A percentile compares a stretch with the other conserved stretches of the same genome.
Conservation (phyloP, 2,797 vertebrate genomes). For the Gobio occitaniae region DNA sequence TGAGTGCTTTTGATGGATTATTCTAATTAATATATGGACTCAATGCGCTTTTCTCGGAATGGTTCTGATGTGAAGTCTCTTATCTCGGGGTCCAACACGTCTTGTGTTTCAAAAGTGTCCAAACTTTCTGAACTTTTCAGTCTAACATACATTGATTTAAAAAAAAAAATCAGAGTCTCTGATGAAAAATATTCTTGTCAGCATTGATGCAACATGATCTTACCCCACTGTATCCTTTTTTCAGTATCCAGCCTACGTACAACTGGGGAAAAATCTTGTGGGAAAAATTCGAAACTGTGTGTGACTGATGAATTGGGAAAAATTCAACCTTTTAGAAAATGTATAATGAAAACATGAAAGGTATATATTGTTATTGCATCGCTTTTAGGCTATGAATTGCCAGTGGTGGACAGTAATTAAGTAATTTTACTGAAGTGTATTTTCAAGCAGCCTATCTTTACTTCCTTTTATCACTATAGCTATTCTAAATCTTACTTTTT, state of each 20-base stretch:
- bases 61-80: constrained; percentile 49
- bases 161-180: constrained; percentile 9
- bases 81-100: constrained; percentile 53
- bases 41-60: constrained; percentile 47
- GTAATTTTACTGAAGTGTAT: background rate
- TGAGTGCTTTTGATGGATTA: constrained; percentile 64
- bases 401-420: background rate
- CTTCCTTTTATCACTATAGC: background rate
- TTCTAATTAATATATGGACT: constrained; percentile 62
- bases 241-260: background rate
- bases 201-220: background rate
- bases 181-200: constrained; percentile 21
- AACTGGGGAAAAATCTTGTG: constrained; percentile 1
- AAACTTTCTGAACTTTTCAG: constrained; percentile 18
- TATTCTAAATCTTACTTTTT: background rate
- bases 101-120: constrained; percentile 39
- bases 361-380: background rate
- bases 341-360: background rate
- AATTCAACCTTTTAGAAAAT: constrained; percentile 5
- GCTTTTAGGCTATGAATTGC: constrained; percentile 4
- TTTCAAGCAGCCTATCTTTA: background rate
- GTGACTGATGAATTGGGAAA: constrained; percentile 5
- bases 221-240: background rate
- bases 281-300: background rate
- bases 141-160: constrained; percentile 4